These are phyloP conservation scores for Nomada goodeniana DNA, from an alignment of 2,888 invertebrate genomes.

Conservation along the genomic window DNA sequence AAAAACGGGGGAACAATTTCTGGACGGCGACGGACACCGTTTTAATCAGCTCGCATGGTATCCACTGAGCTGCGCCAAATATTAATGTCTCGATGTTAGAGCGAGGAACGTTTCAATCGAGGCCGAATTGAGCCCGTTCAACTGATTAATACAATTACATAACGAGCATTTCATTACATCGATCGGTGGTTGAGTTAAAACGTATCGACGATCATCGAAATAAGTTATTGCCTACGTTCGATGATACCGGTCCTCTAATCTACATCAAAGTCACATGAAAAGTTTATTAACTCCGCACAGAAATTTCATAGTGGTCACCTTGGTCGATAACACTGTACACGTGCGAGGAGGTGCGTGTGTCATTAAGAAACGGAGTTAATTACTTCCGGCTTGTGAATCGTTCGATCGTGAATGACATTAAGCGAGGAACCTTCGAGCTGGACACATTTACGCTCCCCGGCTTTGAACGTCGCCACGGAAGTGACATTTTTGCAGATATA, in stretches of 20 bases:
- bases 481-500: constrained; percentile 2
- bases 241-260: background rate
- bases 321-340: constrained; percentile 13
- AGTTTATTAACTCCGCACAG: background rate
- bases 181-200: background rate
- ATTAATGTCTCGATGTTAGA: too few relatives aligned
- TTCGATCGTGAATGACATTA: constrained; percentile 46
- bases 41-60: too few relatives aligned
- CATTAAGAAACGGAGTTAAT: constrained; percentile 55
- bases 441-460: background rate
- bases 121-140: background rate
- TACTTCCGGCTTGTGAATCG: constrained; percentile 55
- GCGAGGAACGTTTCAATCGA: background rate
- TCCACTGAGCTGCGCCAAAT: too few relatives aligned
- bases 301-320: constrained; percentile 16
- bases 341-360: constrained; percentile 38
- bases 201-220: background rate
- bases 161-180: background rate
- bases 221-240: background rate
- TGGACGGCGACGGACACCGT: too few relatives aligned
- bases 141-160: background rate
- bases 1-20: too few relatives aligned
- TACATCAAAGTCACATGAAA: background rate
- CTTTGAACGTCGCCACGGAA: background rate
- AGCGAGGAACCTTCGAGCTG: constrained; percentile 30